Evolutionary conservation across 2,113 vertebrate species (phyloP).

Genomic region (Microcebus lehilahytsara): DNA sequence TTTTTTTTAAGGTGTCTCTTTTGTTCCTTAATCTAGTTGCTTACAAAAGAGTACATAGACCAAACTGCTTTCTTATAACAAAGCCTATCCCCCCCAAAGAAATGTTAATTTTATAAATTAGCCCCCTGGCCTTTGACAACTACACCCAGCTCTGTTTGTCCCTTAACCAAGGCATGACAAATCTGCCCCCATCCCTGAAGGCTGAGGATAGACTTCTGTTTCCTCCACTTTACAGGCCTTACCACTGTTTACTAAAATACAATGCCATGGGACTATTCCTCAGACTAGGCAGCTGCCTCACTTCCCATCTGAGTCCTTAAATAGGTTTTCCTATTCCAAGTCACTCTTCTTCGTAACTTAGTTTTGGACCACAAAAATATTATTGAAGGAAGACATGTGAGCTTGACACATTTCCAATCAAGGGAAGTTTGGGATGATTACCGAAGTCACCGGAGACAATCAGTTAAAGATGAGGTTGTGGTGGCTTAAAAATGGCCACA

Average conservation of each 20-base stretch:
- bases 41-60: not conserved
- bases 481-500: not conserved
- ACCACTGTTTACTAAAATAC: not conserved
- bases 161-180: not conserved
- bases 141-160: not conserved
- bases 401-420: not conserved
- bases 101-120: not conserved
- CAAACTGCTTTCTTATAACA: not conserved
- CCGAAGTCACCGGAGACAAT: not conserved
- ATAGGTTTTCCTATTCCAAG: not conserved
- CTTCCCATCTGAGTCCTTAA: not conserved
- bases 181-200: not conserved
- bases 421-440: not conserved
- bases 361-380: not conserved
- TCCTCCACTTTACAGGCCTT: not conserved
- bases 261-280: not conserved
- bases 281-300: not conserved
- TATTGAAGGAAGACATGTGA: fast-evolving
- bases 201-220: not conserved
- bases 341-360: not conserved
- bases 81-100: not conserved
- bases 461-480: not conserved
- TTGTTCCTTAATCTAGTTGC: not conserved
- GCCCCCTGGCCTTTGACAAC: not conserved
- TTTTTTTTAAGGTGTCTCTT: not conserved